Base-by-base conservation (phyloP, 1,140 invertebrate genomes). In the Meloidogyne hapla region DNA sequence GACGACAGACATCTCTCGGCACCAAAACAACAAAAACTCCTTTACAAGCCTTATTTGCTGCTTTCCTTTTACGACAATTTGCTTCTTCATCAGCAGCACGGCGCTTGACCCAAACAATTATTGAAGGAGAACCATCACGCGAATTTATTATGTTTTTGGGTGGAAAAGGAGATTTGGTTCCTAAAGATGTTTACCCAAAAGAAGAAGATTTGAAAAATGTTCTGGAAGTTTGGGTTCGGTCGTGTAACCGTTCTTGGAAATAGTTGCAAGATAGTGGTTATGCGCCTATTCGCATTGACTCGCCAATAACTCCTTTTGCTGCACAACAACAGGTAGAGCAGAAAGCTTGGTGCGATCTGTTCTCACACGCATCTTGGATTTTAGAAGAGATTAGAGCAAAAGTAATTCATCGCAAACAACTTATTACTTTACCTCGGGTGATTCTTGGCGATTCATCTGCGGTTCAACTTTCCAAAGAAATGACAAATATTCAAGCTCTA, bases 391-490 rank as follows among this genome's bases (percentile, higher is more conserved):
- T 72, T 48, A n/a, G 69, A 38, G 69, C 69, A 3, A 45, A 61
- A 25, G 21, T 61, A 12, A 26, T 72, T 5, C 69, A 72, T 28
- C 1, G n/a, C 5, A 48, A 28, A 25, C 12, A n/a, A 6, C 33
- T 72, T 9, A 26, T 72, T 28, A 28, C 5, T 4, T n/a, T 18
- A 1, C 40, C 69, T 2, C 38, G 40, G 2, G 45, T 72, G 4
- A 26, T 72, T 18, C 56, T 72, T 33, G 69, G 69, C 1, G 69
- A 72, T 25, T 72, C 42, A 2, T 63, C 69, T 12, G 69, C 69
- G 0, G 13, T 40, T 12, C 40, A 72, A 21, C 15, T 72, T 12
- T 2, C 40, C 0, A 38, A 8, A 25, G 40, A 61, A 48, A n/a
- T 23, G n/a, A 28, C 63, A 12, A 33, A 61, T n/a, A 38, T 62